phyloP scores from a whole-genome alignment of 1,140 invertebrate species.

The Myzus persicae region DNA sequence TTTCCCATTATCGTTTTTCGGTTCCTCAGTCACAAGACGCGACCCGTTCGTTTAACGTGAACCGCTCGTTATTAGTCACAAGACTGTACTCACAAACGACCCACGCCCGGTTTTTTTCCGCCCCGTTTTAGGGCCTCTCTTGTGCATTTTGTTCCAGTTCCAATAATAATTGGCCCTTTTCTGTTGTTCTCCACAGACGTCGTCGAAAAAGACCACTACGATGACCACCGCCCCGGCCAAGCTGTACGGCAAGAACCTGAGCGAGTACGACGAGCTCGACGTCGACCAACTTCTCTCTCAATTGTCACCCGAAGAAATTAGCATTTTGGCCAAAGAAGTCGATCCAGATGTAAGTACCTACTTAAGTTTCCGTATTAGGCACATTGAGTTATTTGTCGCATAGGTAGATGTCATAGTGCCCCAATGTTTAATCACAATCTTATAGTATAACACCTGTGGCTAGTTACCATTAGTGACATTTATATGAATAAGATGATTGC shows the following conservation, averaged over 20 bases:
- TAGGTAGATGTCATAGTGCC: neutral
- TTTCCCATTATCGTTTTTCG: neutral
- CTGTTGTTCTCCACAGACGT: conserved; percentile 70
- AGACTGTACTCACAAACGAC: too few species aligned
- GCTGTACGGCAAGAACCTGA: conserved; percentile 80
- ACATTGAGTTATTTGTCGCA: neutral
- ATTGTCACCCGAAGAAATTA: conserved; percentile 94
- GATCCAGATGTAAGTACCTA: conserved; percentile 94
- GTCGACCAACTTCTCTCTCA: conserved; percentile 95
- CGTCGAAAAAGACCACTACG: conserved; percentile 80
- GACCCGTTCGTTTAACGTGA: neutral
- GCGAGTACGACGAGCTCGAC: conserved; percentile 94
- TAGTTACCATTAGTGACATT: neutral
- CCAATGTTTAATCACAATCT: neutral
- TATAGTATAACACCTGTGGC: neutral
- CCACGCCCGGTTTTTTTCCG: too few species aligned
- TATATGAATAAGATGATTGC: neutral
- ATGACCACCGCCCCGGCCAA: conserved; percentile 88
- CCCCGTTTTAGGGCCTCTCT: neutral
- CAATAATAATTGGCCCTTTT: neutral
- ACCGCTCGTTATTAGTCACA: neutral
- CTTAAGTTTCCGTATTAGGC: neutral
- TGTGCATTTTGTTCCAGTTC: neutral
- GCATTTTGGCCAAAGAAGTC: conserved; percentile 96
- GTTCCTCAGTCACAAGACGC: neutral